Evolutionary conservation across 2,113 vertebrate species (phyloP).

Genomic region (Felis chaus): DNA sequence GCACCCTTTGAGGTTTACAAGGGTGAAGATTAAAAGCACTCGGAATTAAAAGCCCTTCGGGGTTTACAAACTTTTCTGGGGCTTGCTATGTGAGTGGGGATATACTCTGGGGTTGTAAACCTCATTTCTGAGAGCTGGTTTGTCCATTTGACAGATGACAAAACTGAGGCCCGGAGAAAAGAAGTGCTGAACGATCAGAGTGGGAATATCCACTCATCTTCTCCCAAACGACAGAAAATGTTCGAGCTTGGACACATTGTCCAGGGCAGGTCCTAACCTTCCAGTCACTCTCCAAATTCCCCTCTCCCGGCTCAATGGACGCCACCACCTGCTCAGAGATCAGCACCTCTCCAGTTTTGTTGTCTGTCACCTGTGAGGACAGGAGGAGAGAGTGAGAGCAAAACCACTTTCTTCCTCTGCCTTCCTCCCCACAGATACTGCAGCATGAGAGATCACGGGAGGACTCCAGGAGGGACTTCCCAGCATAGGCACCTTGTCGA

Average conservation of each 20-base stretch:
- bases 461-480: neutral
- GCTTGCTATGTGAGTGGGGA: neutral
- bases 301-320: conserved; percentile 55
- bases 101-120: neutral
- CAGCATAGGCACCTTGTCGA: conserved; percentile 71
- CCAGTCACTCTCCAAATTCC: neutral
- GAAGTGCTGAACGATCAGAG: neutral
- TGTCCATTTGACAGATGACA: neutral
- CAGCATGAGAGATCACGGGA: neutral
- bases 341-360: conserved; percentile 77
- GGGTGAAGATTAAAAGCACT: neutral
- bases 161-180: neutral
- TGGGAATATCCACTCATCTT: neutral
- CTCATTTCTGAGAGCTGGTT: neutral
- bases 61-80: neutral
- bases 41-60: neutral
- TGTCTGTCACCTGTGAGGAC: conserved; percentile 73
- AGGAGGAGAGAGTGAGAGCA: neutral
- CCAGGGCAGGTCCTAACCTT: conserved; percentile 64
- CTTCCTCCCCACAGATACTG: neutral
- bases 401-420: neutral
- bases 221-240: neutral
- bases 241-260: neutral
- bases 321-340: conserved; percentile 75
- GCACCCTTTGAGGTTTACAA: neutral